Evolutionary conservation across 2,797 vertebrate genomes (phyloP).

Genomic region (Acrocephalus scirpaceus): DNA sequence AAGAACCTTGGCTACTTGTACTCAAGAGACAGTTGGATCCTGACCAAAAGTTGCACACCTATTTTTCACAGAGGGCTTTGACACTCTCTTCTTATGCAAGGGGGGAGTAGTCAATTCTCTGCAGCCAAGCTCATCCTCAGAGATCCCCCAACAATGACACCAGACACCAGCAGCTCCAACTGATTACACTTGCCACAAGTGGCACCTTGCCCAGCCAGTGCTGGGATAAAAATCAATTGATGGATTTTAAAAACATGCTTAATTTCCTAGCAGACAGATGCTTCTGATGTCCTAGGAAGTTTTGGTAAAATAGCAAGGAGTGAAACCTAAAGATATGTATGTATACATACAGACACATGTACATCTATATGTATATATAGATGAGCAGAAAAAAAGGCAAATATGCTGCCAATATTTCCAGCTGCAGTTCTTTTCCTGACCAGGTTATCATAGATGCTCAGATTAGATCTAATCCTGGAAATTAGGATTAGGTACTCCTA

Average conservation of each 20-base stretch:
- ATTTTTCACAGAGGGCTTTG: not conserved
- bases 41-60: not conserved
- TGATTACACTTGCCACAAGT: not conserved
- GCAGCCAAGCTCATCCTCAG: not conserved
- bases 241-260: not conserved
- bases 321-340: rapidly evolving
- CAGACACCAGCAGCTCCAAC: not conserved
- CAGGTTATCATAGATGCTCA: not conserved
- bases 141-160: not conserved
- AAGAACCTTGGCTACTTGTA: not conserved
- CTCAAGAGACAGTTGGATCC: not conserved
- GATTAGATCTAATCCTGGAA: not conserved
- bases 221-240: not conserved
- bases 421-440: not conserved
- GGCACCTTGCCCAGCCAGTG: not conserved
- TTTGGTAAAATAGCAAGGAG: not conserved
- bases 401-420: not conserved
- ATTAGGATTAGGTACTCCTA: not conserved
- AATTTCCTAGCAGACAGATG: not conserved
- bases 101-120: not conserved
- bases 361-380: rapidly evolving
- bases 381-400: not conserved
- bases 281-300: not conserved
- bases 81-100: not conserved
- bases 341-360: rapidly evolving